Conservation (phyloP, 1,140 invertebrate genomes). For the Steinernema feltiae region DNA sequence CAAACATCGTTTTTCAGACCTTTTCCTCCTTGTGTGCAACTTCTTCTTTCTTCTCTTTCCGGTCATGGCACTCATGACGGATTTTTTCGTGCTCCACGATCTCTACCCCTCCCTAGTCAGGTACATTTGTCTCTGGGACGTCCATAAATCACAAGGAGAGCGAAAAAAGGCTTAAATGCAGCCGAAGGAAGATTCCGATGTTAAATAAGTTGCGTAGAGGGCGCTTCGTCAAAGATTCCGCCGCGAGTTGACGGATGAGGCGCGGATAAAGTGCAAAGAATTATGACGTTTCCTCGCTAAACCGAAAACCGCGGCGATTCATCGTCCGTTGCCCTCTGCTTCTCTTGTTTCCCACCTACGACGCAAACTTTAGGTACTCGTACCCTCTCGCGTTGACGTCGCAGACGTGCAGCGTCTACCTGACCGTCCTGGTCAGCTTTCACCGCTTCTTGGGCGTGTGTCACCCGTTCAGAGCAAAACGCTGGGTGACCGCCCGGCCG, state of each 20-base stretch:
- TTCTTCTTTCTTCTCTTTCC: conserved; percentile 57
- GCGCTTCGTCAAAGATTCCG: not conserved
- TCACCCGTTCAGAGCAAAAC: conserved; percentile 52
- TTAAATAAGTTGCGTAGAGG: too few species aligned
- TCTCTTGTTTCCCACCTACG: conserved; percentile 15
- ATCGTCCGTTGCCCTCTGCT: too few species aligned
- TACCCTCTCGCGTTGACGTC: conserved; percentile 52
- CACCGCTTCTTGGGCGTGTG: conserved; percentile 50
- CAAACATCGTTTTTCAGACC: conserved; percentile 37
- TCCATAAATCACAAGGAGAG: not conserved
- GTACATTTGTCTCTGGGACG: conserved; percentile 18
- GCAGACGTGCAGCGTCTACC: conserved; percentile 55
- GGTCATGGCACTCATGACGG: conserved; percentile 51
- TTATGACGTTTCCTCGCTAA: not conserved
- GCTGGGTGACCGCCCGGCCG: conserved; percentile 49
- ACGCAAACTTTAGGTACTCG: conserved; percentile 44
- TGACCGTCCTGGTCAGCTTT: conserved; percentile 54
- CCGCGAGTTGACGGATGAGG: not conserved
- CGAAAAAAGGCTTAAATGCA: not conserved
- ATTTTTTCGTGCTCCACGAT: conserved; percentile 52
- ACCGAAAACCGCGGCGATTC: not conserved
- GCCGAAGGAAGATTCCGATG: too few species aligned
- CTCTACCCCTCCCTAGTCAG: conserved; percentile 47
- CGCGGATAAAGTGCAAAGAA: not conserved
- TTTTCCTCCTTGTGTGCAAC: conserved; percentile 52